Conservation (phyloP, 2,888 invertebrate genomes). For the Dryomyza anilis region DNA sequence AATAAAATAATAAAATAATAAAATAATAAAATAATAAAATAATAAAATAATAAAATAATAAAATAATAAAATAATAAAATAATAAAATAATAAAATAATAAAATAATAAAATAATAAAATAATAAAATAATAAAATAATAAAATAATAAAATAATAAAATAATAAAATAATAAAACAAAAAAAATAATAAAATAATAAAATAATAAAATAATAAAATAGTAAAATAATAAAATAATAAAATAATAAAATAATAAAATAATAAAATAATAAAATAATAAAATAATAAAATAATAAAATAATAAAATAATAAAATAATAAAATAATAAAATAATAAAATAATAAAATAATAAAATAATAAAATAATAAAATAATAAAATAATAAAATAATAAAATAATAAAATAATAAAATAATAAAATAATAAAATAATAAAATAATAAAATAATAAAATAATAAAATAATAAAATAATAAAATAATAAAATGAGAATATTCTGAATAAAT, state of each 20-base stretch:
- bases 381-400: neutral
- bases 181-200: neutral
- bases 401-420: neutral
- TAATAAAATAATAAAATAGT: neutral
- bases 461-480: neutral
- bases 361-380: neutral
- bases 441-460: neutral
- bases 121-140: no score
- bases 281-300: neutral
- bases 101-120: no score
- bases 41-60: no score
- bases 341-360: no score
- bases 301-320: no score
- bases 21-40: no score
- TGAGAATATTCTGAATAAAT: neutral
- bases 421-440: neutral
- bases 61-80: no score
- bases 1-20: no score
- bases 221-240: neutral
- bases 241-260: neutral
- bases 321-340: no score
- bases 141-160: no score
- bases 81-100: no score
- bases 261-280: neutral
- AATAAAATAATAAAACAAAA: neutral